Evolutionary conservation across 2,888 invertebrate species (phyloP).

Genomic region (Xestia xanthographa): DNA sequence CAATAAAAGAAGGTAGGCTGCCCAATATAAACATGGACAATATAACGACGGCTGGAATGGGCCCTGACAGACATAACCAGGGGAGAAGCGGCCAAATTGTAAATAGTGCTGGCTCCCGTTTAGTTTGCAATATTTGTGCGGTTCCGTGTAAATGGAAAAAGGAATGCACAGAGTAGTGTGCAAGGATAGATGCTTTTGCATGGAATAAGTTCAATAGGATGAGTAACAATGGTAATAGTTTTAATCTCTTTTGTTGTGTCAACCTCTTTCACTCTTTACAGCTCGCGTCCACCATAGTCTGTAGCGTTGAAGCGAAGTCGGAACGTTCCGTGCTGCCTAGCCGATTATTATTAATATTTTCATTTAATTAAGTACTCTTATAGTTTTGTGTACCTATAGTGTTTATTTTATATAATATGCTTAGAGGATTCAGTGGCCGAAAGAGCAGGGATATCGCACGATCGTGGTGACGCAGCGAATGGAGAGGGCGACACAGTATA

Average conservation of each 20-base stretch:
- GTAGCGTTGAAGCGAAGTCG: too few relatives aligned
- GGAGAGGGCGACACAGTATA: too few relatives aligned
- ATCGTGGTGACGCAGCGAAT: too few relatives aligned
- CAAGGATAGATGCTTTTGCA: slow-evolving; percentile 52
- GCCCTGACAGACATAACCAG: slow-evolving; percentile 83
- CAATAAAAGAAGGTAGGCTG: slow-evolving; percentile 77
- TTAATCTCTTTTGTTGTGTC: neutral
- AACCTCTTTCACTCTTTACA: too few relatives aligned
- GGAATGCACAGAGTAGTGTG: slow-evolving; percentile 73
- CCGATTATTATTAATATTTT: too few relatives aligned
- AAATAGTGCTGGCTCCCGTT: slow-evolving; percentile 88
- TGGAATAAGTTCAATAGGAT: neutral
- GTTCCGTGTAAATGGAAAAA: slow-evolving; percentile 89
- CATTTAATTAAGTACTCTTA: too few relatives aligned
- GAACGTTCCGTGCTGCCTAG: too few relatives aligned
- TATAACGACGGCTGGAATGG: slow-evolving; percentile 84
- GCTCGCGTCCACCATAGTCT: too few relatives aligned
- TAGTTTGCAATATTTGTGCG: slow-evolving; percentile 90
- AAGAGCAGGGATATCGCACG: too few relatives aligned
- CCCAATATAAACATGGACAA: slow-evolving; percentile 86
- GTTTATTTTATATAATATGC: too few relatives aligned
- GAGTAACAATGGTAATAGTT: neutral
- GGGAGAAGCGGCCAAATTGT: slow-evolving; percentile 83
- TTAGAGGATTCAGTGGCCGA: too few relatives aligned
- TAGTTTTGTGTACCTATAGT: too few relatives aligned